phyloP scores from a whole-genome alignment of 2,113 vertebrate genomes.

The Trematocara nigrifrons region DNA sequence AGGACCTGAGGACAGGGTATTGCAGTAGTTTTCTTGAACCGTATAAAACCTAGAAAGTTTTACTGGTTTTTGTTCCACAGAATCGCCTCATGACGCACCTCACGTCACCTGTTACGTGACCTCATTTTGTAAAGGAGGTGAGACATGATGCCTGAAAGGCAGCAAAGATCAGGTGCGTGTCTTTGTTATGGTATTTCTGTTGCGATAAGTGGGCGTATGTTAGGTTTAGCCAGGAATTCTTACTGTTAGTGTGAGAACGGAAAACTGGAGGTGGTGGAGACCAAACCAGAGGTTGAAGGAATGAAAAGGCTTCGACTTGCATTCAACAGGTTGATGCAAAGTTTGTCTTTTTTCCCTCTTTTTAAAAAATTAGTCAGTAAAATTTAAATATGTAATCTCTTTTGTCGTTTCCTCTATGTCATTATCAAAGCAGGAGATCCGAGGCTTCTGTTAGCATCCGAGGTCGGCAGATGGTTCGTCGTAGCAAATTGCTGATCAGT shows the following conservation, averaged over 20 bases:
- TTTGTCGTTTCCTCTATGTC: neutral
- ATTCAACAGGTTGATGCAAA: neutral
- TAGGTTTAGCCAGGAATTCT: neutral
- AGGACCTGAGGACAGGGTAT: neutral
- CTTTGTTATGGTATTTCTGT: neutral
- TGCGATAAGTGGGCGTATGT: neutral
- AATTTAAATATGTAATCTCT: neutral
- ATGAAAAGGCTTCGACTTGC: neutral
- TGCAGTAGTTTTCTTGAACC: neutral
- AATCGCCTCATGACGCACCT: accelerated
- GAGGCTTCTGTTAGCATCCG: neutral
- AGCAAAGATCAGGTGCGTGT: neutral
- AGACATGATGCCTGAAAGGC: neutral
- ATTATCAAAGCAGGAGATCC: neutral
- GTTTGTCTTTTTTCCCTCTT: neutral
- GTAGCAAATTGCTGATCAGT: neutral
- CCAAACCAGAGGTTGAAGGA: neutral
- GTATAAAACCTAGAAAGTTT: neutral
- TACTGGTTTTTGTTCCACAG: neutral
- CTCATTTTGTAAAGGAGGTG: neutral
- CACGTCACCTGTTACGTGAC: accelerated
- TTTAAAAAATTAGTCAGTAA: neutral
- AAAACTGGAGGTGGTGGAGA: neutral
- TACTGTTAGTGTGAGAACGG: accelerated
- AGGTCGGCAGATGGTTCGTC: neutral